Conservation (phyloP, 2,888 invertebrate species). For the Agonopterix subpropinquella region DNA sequence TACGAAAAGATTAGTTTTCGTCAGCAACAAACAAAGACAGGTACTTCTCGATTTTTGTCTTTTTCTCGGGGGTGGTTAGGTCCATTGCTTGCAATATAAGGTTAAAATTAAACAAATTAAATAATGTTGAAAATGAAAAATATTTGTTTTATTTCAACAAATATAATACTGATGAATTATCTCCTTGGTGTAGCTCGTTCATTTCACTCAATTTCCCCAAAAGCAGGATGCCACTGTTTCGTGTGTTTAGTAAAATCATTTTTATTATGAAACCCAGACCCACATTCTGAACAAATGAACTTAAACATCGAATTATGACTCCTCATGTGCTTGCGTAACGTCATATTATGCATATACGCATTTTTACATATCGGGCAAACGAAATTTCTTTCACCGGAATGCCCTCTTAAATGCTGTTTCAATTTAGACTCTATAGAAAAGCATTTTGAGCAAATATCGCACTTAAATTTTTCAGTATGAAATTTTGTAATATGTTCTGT, state of each 20-base stretch:
- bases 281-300: constrained; percentile 27
- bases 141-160: neutral
- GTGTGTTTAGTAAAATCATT: constrained; percentile 22
- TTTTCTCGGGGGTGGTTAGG: no score
- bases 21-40: no score
- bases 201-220: constrained; percentile 2
- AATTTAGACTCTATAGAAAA: constrained; percentile 59
- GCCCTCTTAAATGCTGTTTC: constrained; percentile 54
- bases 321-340: constrained; percentile 55
- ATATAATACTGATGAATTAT: neutral
- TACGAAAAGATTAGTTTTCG: no score
- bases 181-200: neutral
- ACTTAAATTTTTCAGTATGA: constrained; percentile 60
- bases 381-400: constrained; percentile 54
- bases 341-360: constrained; percentile 52
- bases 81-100: no score
- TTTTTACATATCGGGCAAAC: constrained; percentile 56
- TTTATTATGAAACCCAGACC: constrained; percentile 22
- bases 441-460: constrained; percentile 56
- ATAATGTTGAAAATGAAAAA: no score
- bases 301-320: constrained; percentile 32
- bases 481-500: constrained; percentile 40
- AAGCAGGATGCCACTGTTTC: constrained; percentile 19
- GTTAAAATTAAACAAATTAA: no score
- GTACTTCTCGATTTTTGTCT: no score